phyloP scores from a whole-genome alignment of 2,113 vertebrate species.

The Plecturocebus donacophilus region DNA sequence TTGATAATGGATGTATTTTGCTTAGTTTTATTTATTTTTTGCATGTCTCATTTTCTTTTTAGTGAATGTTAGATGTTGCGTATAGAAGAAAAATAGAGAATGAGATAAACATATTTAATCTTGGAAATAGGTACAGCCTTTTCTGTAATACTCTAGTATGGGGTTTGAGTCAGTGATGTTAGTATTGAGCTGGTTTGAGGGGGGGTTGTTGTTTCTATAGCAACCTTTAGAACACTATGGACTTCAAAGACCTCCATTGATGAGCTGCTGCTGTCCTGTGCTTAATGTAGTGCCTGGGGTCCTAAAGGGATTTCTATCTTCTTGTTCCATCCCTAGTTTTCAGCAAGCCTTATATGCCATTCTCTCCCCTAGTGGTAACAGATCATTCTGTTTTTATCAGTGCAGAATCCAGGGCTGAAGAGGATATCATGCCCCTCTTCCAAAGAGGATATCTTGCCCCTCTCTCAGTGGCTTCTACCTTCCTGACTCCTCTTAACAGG shows the following conservation, averaged over 20 bases:
- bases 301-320: neutral
- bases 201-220: neutral
- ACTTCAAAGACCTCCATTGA: neutral
- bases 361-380: neutral
- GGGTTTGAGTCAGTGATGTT: neutral
- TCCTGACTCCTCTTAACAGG: neutral
- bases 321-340: neutral
- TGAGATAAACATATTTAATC: neutral
- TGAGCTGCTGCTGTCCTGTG: neutral
- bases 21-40: neutral
- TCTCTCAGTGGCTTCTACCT: neutral
- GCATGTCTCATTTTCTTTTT: neutral
- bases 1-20: neutral
- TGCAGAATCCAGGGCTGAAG: neutral
- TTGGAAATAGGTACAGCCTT: neutral
- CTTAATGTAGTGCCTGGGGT: neutral
- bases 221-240: neutral
- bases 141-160: neutral
- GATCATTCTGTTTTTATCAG: neutral
- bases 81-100: neutral
- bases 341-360: neutral
- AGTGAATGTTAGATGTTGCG: neutral
- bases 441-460: neutral
- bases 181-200: neutral
- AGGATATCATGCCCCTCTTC: neutral